Evolutionary conservation across 2,797 vertebrate species (phyloP).

Genomic region (Poliocrania exsul): DNA sequence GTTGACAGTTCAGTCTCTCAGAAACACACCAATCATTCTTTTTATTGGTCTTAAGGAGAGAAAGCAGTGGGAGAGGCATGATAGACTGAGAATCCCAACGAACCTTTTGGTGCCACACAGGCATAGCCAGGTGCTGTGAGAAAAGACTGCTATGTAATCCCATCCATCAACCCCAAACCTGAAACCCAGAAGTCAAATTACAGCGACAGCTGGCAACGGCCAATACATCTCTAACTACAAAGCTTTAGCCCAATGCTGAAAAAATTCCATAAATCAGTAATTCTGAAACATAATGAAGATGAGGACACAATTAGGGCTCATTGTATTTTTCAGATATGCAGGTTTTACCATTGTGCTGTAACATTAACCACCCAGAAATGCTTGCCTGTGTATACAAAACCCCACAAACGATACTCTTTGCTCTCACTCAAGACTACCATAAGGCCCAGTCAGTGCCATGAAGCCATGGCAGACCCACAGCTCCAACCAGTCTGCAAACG

Average conservation of each 20-base stretch:
- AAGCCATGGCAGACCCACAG: not conserved
- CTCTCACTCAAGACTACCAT: not conserved
- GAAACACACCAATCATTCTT: not conserved
- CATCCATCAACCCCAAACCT: accelerated
- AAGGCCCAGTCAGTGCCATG: accelerated
- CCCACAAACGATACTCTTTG: accelerated
- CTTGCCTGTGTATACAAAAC: not conserved
- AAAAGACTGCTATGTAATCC: not conserved
- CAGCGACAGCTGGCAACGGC: not conserved
- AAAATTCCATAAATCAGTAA: not conserved
- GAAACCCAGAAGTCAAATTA: not conserved
- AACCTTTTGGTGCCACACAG: accelerated
- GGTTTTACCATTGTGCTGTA: not conserved
- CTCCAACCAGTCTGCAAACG: not conserved
- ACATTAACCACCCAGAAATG: not conserved
- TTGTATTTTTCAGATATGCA: not conserved
- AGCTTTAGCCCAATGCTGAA: not conserved
- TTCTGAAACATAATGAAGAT: not conserved
- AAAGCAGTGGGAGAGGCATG: not conserved
- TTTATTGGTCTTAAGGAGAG: not conserved
- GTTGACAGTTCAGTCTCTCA: not conserved
- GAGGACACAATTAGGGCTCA: not conserved
- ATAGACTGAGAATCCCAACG: not conserved
- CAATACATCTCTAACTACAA: not conserved
- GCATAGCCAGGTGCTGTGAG: not conserved